Base-by-base conservation (phyloP, 2,888 invertebrate species). In the Lasioglossum calceatum region DNA sequence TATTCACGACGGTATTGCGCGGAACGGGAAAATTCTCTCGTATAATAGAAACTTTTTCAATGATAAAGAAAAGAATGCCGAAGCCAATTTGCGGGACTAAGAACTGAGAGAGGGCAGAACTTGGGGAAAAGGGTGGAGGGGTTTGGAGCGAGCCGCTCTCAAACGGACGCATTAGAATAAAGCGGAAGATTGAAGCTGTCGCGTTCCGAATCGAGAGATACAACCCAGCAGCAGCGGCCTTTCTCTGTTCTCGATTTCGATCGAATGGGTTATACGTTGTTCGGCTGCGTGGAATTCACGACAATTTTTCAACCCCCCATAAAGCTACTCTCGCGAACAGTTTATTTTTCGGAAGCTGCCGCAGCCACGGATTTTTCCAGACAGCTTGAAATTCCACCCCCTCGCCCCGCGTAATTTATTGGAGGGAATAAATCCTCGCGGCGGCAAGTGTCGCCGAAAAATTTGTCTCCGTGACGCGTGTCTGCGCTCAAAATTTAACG, bases 21-120 rank as follows among this genome's bases (percentile, higher is more conserved):
- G 85, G 85, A 87, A 85, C 83, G 89, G 79, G 81, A 82, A 89
- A 85, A 87, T 87, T 88, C 79, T 79, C 70, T 54, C 54, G 84
- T 64, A 87, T 77, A 88, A 88, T 85, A 58, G 81, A 85, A 83
- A 81, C 71, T 90, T 74, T 83, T 85, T 54, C 86, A 88, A 82
- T 86, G 86, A 88, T 82, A 88, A 88, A 85, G 82, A 82, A 87
- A 81, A 85, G 81, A 76, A 84, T 87, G 72, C 74, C 61, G 54
- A 27, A 70, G 89, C 89, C 83, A 89, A 88, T 90, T 84, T 81
- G 79, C 72, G 78, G 44, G 73, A 88, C 82, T 61, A 77, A 84
- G 87, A 73, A 77, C 74, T 58, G 80, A 58, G 47, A n/a, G 54
- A 44, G 27, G 44, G 77, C 36, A 19, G 16, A 8, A 42, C 50